phyloP scores from a whole-genome alignment of 2,113 vertebrate species.

The Onychostoma macrolepis region DNA sequence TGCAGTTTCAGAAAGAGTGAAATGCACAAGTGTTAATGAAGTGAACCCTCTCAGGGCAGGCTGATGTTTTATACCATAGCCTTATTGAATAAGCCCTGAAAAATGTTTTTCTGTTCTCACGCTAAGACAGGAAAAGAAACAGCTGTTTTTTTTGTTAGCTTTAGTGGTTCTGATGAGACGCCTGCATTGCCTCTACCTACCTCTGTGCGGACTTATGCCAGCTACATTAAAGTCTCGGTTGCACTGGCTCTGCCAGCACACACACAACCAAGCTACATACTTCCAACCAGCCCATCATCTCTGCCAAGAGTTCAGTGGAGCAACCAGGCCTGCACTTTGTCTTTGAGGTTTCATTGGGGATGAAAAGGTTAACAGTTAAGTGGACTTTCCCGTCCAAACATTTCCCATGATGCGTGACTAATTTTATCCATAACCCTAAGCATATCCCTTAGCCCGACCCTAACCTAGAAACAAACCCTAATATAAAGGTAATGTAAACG shows the following conservation, averaged over 20 bases:
- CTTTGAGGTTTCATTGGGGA: conserved; percentile 27
- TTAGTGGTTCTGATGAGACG: conserved; percentile 23
- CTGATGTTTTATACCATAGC: background rate
- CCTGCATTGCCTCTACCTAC: conserved; percentile 43
- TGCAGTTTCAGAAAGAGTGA: background rate
- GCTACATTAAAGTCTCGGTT: conserved; percentile 42
- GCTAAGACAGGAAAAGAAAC: background rate
- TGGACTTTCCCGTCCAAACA: background rate
- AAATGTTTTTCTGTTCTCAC: conserved; percentile 20
- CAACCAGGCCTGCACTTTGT: conserved; percentile 48
- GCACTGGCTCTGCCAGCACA: conserved; percentile 21
- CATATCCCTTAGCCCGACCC: background rate
- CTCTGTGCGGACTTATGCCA: conserved; percentile 33
- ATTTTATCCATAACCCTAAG: conserved; percentile 17
- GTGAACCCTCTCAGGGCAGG: background rate
- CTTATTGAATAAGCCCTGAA: conserved; percentile 20
- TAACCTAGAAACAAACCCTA: conserved; percentile 5
- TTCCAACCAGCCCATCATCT: background rate
- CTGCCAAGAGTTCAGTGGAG: conserved; percentile 19
- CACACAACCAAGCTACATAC: conserved; percentile 30
- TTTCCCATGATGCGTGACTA: conserved; percentile 33
- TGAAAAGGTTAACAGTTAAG: conserved; percentile 32
- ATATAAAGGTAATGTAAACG: conserved; percentile 13
- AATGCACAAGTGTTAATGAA: background rate
- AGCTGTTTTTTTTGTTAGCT: background rate